Base-by-base conservation (phyloP, 2,113 vertebrate species). In the Ornithorhynchus anatinus region DNA sequence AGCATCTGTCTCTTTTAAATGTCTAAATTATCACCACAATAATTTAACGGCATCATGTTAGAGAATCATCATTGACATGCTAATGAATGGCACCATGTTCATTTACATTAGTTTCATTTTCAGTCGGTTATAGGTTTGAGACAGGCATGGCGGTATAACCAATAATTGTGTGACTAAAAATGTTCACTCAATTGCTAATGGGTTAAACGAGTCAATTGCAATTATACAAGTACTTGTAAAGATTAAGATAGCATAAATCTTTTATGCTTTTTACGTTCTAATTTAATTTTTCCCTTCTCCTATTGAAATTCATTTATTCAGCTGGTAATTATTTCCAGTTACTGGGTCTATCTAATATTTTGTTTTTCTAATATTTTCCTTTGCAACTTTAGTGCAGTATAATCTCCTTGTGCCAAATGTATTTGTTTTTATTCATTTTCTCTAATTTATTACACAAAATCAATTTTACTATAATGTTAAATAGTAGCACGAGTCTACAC, bases 1-100 rank as follows among this genome's bases (percentile, higher is more conserved):
- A 88, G 59, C 86, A 88, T 91, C 90, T 92, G 89, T 84, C 86
- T 89, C 86, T 84, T 92, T 89, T 89, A 85, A 89, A 82, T 87
- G 80, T 88, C 75, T 89, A 88, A 86, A 86, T 91, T 92, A 93
- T 86, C 88, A 90, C 81, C 76, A 69, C 68, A 75, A 84, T 92
- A 85, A 90, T 91, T 92, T 89, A 89, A 88, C 88, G 85, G 59
- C 70, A 87, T 64, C 2, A 0, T 88, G 81, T 80, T 81, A 85
- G 76, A 88, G 79, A 88, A 79, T 74, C 79, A 63, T 56, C 68
- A 53, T 44, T 89, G 91, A 89, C 89, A 88, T 85, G 74, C 71
- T 91, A 89, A 92, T 90, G 86, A 89, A 87, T 81, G 71, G 54
- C 81, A 89, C 63, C 40, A 19, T 60, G 68, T 66, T 89, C 81